Percentiles rank a stretch among this genome's conserved stretches.
Evolutionary conservation across 2,888 invertebrate genomes (phyloP).

Genomic region (Dasysyrphus albostriatus): DNA sequence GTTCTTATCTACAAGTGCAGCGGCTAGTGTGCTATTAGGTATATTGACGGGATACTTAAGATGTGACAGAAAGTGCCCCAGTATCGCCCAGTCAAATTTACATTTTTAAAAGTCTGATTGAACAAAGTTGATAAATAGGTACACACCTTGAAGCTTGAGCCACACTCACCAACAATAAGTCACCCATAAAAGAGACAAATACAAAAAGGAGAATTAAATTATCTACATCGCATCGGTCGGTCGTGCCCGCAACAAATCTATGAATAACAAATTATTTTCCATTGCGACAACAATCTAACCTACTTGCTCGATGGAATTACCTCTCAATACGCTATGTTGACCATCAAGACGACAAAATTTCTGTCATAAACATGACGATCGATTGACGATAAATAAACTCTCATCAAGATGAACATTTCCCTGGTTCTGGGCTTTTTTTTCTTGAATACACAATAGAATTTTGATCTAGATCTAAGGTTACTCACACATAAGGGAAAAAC

Average conservation of each 20-base stretch:
- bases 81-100: slow-evolving; percentile 38
- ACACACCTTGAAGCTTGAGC: slow-evolving; percentile 58
- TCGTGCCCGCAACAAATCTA: slow-evolving; percentile 37
- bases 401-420: slow-evolving; percentile 47
- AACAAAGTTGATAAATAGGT: not conserved
- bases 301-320: slow-evolving; percentile 20
- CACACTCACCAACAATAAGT: slow-evolving; percentile 9
- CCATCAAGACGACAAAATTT: slow-evolving; percentile 49
- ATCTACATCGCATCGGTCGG: slow-evolving; percentile 39
- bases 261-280: slow-evolving; percentile 54
- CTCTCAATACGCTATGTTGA: slow-evolving; percentile 40
- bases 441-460: slow-evolving; percentile 5
- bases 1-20: too few species aligned
- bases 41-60: not conserved
- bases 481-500: not conserved
- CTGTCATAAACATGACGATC: slow-evolving; percentile 59
- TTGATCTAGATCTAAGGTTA: slow-evolving; percentile 5
- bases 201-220: slow-evolving; percentile 37
- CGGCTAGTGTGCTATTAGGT: not conserved
- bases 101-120: slow-evolving; percentile 31
- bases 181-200: slow-evolving; percentile 31
- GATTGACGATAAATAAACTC: slow-evolving; percentile 36
- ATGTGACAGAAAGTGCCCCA: not conserved
- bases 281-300: slow-evolving; percentile 51
- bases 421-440: slow-evolving; percentile 3